Conservation (phyloP, 2,888 invertebrate genomes). For the Scrobipalpa atriplicella region DNA sequence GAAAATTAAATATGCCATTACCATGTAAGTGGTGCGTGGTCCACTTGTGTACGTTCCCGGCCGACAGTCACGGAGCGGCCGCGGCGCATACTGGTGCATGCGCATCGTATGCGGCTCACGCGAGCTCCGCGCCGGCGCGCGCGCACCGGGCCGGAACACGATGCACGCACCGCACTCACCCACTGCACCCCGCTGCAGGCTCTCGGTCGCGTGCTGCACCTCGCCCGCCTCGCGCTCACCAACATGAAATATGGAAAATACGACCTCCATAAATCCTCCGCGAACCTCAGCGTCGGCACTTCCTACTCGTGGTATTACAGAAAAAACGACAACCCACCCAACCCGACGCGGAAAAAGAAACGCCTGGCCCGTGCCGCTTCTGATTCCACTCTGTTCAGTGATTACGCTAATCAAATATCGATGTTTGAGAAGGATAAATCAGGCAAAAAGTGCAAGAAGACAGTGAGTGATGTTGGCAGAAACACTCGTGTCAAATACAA, state of each 20-base stretch:
- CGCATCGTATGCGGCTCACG: constrained; percentile 57
- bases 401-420: constrained; percentile 76
- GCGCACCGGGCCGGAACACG: constrained; percentile 65
- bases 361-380: constrained; percentile 68
- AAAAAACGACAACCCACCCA: constrained; percentile 65
- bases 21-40: constrained; percentile 60
- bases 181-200: constrained; percentile 59
- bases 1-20: constrained; percentile 69
- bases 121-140: constrained; percentile 49
- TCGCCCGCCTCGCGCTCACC: constrained; percentile 47
- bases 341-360: constrained; percentile 58
- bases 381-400: constrained; percentile 79
- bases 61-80: constrained; percentile 59
- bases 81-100: constrained; percentile 48
- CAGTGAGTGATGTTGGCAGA: constrained; percentile 70
- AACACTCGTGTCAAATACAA: constrained; percentile 66
- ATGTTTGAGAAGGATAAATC: constrained; percentile 69
- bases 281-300: constrained; percentile 74
- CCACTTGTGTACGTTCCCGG: constrained; percentile 51
- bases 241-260: constrained; percentile 82
- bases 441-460: constrained; percentile 67
- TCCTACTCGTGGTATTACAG: constrained; percentile 80
- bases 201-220: constrained; percentile 63
- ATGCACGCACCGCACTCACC: constrained; percentile 61
- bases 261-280: constrained; percentile 75